These are phyloP conservation scores for Bombus soroeensis DNA, from an alignment of 1,140 invertebrate species.

Conservation along the genomic window DNA sequence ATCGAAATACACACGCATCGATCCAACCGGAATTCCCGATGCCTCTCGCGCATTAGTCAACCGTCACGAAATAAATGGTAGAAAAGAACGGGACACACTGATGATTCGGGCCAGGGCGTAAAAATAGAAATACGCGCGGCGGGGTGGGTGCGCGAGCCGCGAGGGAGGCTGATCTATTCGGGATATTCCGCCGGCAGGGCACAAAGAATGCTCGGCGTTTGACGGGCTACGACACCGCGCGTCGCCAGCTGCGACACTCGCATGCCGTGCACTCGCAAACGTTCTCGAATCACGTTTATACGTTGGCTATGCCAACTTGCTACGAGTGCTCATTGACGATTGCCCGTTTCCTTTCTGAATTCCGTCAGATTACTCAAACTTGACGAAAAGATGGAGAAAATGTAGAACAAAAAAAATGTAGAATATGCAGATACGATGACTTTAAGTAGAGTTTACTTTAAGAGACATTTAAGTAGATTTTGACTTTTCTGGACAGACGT, in stretches of 20 bases:
- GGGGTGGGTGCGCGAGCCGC: conserved; percentile 24
- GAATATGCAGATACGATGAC: too few relatives aligned
- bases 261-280: conserved; percentile 1
- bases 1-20: conserved; percentile 36
- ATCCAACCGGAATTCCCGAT: conserved; percentile 57
- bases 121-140: conserved; percentile 58
- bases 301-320: neutral
- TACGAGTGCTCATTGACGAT: neutral
- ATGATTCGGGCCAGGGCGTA: conserved; percentile 58
- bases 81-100: conserved; percentile 45
- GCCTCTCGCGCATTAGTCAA: conserved; percentile 58
- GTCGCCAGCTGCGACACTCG: conserved; percentile 48
- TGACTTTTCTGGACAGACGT: neutral
- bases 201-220: conserved; percentile 74
- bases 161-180: conserved; percentile 70
- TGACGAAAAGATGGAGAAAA: too few relatives aligned
- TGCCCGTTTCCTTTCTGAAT: neutral
- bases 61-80: conserved; percentile 52
- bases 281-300: too few relatives aligned
- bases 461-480: neutral
- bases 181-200: conserved; percentile 63
- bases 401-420: too few relatives aligned
- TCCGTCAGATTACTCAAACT: neutral
- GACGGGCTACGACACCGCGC: conserved; percentile 65
- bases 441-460: too few relatives aligned